These are phyloP conservation scores for Machimus atricapillus DNA, from an alignment of 2,888 invertebrate species.

Conservation along the genomic window DNA sequence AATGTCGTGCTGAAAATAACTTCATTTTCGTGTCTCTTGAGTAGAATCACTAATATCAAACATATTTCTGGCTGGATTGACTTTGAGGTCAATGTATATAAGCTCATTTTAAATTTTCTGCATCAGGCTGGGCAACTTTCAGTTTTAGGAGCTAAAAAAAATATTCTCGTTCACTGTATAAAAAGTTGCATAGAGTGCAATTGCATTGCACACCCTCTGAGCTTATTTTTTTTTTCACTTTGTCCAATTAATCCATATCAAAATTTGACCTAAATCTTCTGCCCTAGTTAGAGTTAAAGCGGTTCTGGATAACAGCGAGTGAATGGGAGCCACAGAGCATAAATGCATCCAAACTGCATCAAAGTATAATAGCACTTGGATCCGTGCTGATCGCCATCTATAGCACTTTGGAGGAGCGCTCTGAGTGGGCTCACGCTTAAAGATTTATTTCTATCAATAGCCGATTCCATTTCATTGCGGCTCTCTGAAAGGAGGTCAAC, in stretches of 20 bases:
- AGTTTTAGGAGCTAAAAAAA: too few species aligned
- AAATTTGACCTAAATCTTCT: background rate
- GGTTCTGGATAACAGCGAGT: background rate
- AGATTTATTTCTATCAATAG: conserved; percentile 36
- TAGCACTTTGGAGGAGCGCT: background rate
- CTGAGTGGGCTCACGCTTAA: background rate
- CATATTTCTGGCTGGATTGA: too few species aligned
- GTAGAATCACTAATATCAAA: too few species aligned
- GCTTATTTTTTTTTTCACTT: background rate
- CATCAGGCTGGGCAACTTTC: too few species aligned
- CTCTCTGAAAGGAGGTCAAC: conserved; percentile 44
- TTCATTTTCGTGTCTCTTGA: too few species aligned
- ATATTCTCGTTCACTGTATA: background rate
- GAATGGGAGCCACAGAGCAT: background rate
- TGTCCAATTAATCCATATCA: background rate
- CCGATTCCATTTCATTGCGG: conserved; percentile 39
- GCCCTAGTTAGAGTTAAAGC: background rate
- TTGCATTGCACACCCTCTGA: too few species aligned
- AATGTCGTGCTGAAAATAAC: too few species aligned
- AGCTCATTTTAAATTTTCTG: too few species aligned
- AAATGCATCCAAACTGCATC: background rate
- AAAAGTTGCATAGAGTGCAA: background rate
- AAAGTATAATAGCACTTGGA: background rate
- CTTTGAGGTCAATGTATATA: too few species aligned
- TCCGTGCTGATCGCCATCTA: background rate